Base-by-base conservation (phyloP, 2,888 invertebrate genomes). In the Litoditis marina region DNA sequence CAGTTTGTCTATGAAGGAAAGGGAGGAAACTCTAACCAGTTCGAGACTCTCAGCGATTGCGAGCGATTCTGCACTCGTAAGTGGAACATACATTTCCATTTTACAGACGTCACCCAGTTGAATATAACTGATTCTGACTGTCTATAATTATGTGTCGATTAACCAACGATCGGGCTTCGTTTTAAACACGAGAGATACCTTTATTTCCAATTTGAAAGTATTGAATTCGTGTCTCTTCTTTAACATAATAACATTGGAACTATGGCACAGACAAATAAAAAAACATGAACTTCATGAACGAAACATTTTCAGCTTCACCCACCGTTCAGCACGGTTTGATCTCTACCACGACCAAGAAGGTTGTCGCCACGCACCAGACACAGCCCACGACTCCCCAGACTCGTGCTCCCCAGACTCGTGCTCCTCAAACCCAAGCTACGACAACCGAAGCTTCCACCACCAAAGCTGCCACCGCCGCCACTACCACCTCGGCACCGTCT, bases 1-100 rank as follows among this genome's bases (percentile, higher is more conserved):
- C 79, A 79, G 65, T 78, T 82, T 55, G 78, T 82, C 36, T 82
- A 73, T 69, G 74, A 77, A 49, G 82, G 82, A 51, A 65, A 71
- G 7, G 78, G 76, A 28, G 82, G 82, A 54, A 82, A 82, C 64
- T 69, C 65, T 28, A 82, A 82, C 55, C 75, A 74, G 58, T 82
- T 82, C 62, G 73, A 75, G 57, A 74, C 73, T 6, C 66, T 72
- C 11, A 65, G 66, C n/a, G 78, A 78, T 25, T 82, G 82, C 66
- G 76, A 78, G 57, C 46, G 68, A 27, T 62, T 69, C 46, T 79
- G 79, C 63, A 71, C 73, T 8, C 68, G 66, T 58, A 30, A 63
- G 59, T 55, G n/a, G n/a, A n/a, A n/a, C n/a, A n/a, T n/a, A n/a
- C n/a, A n/a, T n/a, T n/a, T n/a, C n/a, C n/a, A n/a, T n/a, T n/a